Percentiles rank a stretch among this genome's conserved stretches.
Conservation (phyloP, 2,797 vertebrate species). For the Carcharodon carcharias region DNA sequence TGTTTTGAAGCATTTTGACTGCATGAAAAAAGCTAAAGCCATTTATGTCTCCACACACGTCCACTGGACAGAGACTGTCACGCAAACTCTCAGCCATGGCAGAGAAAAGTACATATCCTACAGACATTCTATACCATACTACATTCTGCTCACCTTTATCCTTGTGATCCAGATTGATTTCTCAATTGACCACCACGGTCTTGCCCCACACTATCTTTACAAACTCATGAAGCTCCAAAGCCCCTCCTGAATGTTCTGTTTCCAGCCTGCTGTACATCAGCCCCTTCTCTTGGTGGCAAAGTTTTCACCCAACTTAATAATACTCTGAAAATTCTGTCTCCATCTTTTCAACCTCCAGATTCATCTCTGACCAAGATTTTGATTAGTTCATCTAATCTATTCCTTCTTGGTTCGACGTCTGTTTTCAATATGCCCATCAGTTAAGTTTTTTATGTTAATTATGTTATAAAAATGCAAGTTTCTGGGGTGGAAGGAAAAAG, state of each 20-base stretch:
- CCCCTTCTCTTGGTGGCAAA: neutral
- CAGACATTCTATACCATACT: neutral
- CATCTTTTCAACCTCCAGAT: neutral
- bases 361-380: neutral
- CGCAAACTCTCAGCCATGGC: neutral
- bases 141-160: no score
- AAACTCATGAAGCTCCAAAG: neutral
- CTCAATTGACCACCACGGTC: neutral
- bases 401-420: neutral
- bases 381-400: neutral
- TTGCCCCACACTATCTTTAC: neutral
- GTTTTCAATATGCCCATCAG: neutral
- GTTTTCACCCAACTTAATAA: neutral
- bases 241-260: neutral
- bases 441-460: neutral
- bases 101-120: neutral
- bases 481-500: neutral
- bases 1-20: neutral
- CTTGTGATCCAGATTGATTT: neutral
- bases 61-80: neutral
- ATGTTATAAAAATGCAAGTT: neutral
- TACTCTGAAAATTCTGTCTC: neutral
- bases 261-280: neutral
- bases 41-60: neutral
- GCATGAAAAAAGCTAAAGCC: neutral